These are phyloP conservation scores for Aurelia coerulea DNA, from an alignment of 30 jellyfish, hydroid and myxozoan species.

Conservation along the genomic window DNA sequence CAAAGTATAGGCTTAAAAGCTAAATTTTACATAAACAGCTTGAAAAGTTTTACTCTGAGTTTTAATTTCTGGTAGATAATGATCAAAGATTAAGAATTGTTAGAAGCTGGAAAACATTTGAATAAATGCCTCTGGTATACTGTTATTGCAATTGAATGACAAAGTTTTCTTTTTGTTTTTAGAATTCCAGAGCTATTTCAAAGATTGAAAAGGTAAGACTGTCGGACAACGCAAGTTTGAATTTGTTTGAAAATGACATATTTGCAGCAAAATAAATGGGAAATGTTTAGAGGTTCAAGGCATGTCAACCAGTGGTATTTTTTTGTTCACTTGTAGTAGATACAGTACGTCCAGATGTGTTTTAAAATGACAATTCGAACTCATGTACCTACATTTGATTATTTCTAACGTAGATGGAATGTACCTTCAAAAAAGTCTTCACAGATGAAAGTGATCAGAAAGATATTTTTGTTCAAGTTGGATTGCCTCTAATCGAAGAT, in stretches of 20 bases:
- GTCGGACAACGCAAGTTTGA: not conserved
- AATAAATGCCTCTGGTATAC: not conserved
- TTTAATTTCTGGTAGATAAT: not conserved
- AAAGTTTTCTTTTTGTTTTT: not conserved
- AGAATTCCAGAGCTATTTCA: constrained; percentile 42
- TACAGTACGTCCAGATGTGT: not conserved
- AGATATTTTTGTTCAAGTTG: constrained; percentile 76
- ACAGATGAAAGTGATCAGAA: constrained; percentile 63
- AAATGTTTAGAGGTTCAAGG: not conserved
- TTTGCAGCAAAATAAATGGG: not conserved
- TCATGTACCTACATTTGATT: not conserved
- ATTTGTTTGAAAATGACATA: not conserved
- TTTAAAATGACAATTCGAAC: not conserved
- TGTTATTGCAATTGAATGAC: not conserved
- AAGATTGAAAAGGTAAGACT: constrained; percentile 38
- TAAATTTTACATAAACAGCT: too few species aligned
- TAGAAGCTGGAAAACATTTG: not conserved
- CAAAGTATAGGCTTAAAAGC: too few species aligned
- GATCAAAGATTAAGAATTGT: not conserved
- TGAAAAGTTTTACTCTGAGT: too few species aligned
- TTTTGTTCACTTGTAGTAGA: not conserved
- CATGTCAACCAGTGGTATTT: not conserved
- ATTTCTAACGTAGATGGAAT: constrained; percentile 53
- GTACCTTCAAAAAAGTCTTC: constrained; percentile 82
- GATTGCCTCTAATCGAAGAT: constrained; percentile 86